These are phyloP conservation scores for Leptinotarsa tumamoca DNA, from an alignment of 2,888 invertebrate genomes.

Conservation along the genomic window DNA sequence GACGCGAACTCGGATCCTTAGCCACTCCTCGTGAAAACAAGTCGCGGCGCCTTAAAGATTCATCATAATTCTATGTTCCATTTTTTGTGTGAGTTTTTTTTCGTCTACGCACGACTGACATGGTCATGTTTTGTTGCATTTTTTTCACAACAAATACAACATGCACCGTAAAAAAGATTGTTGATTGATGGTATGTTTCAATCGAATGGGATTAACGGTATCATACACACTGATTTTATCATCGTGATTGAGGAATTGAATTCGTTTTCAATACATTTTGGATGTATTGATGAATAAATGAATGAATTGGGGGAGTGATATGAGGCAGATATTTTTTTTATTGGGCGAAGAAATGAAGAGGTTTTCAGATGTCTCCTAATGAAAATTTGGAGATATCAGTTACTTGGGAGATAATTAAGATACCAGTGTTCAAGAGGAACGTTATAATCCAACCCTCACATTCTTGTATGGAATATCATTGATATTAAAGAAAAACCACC, in stretches of 20 bases:
- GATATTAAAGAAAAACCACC: too few species aligned
- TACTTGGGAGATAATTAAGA: too few species aligned
- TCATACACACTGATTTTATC: neutral
- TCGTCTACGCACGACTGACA: neutral
- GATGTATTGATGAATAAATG: neutral
- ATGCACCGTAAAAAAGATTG: neutral
- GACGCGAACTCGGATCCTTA: neutral
- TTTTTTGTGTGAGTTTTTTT: slow-evolving; percentile 6
- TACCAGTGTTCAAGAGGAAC: too few species aligned
- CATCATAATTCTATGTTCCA: slow-evolving; percentile 17
- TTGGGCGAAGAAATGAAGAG: too few species aligned
- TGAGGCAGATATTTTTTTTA: too few species aligned
- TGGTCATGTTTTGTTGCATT: slow-evolving; percentile 13
- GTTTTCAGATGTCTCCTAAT: too few species aligned
- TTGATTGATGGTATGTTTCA: slow-evolving; percentile 9
- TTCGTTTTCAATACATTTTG: neutral
- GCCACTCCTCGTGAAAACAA: neutral
- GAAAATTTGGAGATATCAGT: too few species aligned
- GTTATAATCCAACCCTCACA: too few species aligned
- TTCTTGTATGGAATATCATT: too few species aligned
- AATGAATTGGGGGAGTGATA: too few species aligned
- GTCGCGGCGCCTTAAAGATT: slow-evolving; percentile 9
- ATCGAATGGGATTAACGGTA: neutral
- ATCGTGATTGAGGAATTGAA: neutral
- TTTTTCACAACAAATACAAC: slow-evolving; percentile 15